These are phyloP conservation scores for Fukomys damarensis DNA, from an alignment of 2,113 vertebrate species.

Conservation along the genomic window DNA sequence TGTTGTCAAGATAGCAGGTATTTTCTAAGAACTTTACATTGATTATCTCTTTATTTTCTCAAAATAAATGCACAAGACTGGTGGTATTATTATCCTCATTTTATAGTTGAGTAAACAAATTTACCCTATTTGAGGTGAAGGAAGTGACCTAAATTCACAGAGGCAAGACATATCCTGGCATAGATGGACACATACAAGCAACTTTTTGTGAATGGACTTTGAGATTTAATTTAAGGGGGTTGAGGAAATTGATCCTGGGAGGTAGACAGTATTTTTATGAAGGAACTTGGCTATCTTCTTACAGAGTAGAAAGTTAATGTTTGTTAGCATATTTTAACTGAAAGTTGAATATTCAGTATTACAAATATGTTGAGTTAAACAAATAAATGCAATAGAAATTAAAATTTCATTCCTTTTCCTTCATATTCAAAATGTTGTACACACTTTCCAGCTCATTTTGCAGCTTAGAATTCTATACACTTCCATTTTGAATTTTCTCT, in stretches of 20 bases:
- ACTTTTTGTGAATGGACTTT: background rate
- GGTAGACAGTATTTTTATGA: background rate
- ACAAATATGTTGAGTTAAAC: background rate
- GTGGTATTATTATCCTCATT: background rate
- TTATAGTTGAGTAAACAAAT: background rate
- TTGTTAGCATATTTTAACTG: background rate
- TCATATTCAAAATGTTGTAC: conserved; percentile 45
- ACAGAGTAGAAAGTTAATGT: background rate
- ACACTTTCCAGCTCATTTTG: conserved; percentile 62
- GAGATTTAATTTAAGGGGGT: background rate
- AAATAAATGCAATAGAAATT: background rate
- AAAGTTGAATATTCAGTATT: background rate
- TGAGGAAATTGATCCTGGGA: background rate
- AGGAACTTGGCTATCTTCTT: background rate
- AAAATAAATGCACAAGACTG: background rate
- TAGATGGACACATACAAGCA: background rate
- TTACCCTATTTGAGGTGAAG: background rate
- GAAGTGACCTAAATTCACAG: background rate
- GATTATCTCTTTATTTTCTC: conserved; percentile 22
- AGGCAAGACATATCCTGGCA: background rate
- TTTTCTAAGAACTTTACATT: conserved; percentile 19
- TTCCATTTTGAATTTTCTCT: background rate
- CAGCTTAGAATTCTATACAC: conserved; percentile 55
- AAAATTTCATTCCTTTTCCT: background rate
- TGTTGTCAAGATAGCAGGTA: background rate